Evolutionary conservation across 1,140 invertebrate genomes (phyloP).

Genomic region (Coelopa frigida): DNA sequence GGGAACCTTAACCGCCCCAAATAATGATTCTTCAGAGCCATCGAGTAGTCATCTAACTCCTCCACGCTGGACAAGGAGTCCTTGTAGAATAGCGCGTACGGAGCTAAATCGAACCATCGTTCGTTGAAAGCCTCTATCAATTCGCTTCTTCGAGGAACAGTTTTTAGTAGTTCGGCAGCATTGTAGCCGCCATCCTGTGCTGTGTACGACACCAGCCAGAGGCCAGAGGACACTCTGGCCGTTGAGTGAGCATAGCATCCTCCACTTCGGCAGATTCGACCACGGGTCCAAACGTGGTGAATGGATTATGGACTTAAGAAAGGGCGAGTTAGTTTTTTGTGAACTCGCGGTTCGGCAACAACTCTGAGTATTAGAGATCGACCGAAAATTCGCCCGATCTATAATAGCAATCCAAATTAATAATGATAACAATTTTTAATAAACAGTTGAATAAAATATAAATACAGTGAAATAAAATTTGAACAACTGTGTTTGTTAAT

Average conservation of each 20-base stretch:
- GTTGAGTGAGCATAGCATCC: constrained; percentile 47
- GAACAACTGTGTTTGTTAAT: no score
- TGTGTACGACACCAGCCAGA: constrained; percentile 49
- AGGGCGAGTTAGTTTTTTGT: no score
- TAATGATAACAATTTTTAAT: no score
- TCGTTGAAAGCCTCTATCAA: constrained; percentile 14
- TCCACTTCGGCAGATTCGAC: constrained; percentile 38
- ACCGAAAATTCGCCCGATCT: no score
- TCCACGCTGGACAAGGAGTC: constrained; percentile 15
- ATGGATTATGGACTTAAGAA: no score
- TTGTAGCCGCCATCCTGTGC: constrained; percentile 51
- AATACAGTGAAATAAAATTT: no score
- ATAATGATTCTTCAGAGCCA: constrained; percentile 17
- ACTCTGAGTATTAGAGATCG: no score
- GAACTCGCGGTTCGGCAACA: no score
- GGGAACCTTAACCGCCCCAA: constrained; percentile 18
- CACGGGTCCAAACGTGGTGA: constrained; percentile 52
- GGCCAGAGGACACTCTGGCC: constrained; percentile 47
- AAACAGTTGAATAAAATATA: no score
- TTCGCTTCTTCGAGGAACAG: constrained; percentile 13
- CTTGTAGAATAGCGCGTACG: constrained; percentile 20
- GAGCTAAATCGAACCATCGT: constrained; percentile 17
- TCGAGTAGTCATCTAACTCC: constrained; percentile 19
- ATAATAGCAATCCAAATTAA: no score
- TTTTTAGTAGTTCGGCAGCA: constrained; percentile 35